These are phyloP conservation scores for Sitodiplosis mosellana DNA, from an alignment of 1,140 invertebrate genomes.

Conservation along the genomic window DNA sequence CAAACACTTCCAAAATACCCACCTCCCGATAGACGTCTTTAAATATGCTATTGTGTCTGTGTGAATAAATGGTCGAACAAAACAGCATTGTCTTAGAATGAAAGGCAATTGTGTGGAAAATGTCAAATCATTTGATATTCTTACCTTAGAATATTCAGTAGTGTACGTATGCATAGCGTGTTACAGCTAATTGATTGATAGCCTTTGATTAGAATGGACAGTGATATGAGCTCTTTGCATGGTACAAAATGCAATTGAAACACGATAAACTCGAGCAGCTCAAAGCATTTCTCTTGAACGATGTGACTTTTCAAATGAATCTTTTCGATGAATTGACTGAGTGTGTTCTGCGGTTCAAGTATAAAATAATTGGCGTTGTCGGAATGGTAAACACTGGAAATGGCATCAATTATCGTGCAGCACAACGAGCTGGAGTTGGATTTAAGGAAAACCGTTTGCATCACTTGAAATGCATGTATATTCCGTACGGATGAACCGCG, in stretches of 20 bases:
- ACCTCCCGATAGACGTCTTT: constrained; percentile 98
- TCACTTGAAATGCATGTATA: constrained; percentile 86
- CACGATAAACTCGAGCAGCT: constrained; percentile 88
- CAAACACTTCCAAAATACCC: constrained; percentile 90
- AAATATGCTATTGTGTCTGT: constrained; percentile 74
- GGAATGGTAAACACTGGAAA: constrained; percentile 90
- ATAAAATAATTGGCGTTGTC: constrained; percentile 99
- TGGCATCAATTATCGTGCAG: constrained; percentile 83
- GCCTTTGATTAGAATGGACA: constrained; percentile 81
- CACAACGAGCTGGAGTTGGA: constrained; percentile 69
- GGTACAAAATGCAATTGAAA: constrained; percentile 97
- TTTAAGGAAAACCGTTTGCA: constrained; percentile 86
- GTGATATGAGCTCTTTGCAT: constrained; percentile 93
- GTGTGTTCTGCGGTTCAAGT: constrained; percentile 84
- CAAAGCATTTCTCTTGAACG: constrained; percentile 92
- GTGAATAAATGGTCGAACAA: constrained; percentile 15
- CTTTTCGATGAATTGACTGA: constrained; percentile 90
- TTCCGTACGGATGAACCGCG: constrained; percentile 80
- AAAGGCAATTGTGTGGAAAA: constrained; percentile 2
- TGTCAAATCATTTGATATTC: constrained; percentile 10
- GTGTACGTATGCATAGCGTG: constrained; percentile 73
- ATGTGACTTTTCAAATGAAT: constrained; percentile 77
- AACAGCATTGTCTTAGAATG: too few species aligned
- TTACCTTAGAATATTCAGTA: constrained; percentile 70
- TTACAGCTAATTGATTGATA: constrained; percentile 60